phyloP scores from a whole-genome alignment of 2,113 vertebrate genomes.

The Eurypyga helias region DNA sequence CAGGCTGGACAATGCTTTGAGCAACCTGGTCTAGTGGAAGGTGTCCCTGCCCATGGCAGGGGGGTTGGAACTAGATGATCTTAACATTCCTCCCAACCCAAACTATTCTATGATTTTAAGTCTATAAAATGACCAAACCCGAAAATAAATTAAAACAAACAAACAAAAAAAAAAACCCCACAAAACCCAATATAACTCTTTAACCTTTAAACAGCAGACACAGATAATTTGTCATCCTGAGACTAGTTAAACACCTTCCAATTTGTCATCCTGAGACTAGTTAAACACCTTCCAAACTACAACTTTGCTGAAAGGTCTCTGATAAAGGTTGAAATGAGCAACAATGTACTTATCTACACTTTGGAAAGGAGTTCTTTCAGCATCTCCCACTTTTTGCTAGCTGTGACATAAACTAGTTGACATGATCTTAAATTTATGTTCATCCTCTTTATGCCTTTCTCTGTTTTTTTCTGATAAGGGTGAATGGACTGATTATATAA shows the following conservation, averaged over 20 bases:
- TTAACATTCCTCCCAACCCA: too few relatives aligned
- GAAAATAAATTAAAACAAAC: background rate
- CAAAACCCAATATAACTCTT: background rate
- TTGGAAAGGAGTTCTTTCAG: background rate
- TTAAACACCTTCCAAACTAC: background rate
- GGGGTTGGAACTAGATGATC: too few relatives aligned
- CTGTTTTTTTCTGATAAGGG: background rate
- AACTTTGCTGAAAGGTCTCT: background rate
- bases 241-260: background rate
- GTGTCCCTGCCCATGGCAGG: too few relatives aligned
- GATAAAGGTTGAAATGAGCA: background rate
- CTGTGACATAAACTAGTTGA: background rate
- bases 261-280: background rate
- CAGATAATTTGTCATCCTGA: background rate
- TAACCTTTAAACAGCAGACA: background rate
- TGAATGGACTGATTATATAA: background rate
- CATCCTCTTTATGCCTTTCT: background rate
- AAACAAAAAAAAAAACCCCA: background rate
- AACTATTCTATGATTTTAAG: background rate
- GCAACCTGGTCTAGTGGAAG: too few relatives aligned
- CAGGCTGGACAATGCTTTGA: too few relatives aligned
- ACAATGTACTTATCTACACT: background rate
- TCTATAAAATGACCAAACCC: background rate
- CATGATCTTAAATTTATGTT: background rate
- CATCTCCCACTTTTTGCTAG: background rate